These are phyloP conservation scores for Nothocercus nigrocapillus DNA, from an alignment of 2,113 vertebrate genomes.

Conservation along the genomic window DNA sequence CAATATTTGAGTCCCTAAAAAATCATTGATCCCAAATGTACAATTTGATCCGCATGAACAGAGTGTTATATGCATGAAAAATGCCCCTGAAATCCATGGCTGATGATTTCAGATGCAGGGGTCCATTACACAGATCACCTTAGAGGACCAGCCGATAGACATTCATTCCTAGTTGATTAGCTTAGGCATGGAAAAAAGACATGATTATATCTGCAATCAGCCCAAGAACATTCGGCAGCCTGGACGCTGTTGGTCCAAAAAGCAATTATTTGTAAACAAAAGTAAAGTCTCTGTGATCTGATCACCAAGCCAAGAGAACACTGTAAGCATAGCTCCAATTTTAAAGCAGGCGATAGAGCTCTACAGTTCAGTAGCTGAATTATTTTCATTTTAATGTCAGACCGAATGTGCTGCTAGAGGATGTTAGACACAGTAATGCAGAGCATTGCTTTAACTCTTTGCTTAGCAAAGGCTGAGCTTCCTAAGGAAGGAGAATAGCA, in stretches of 20 bases:
- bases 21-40: not conserved
- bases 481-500: not conserved
- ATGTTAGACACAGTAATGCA: not conserved
- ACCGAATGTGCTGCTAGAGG: not conserved
- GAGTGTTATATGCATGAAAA: not conserved
- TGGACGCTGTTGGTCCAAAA: not conserved
- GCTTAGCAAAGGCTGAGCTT: slow-evolving; percentile 12
- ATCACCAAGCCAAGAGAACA: not conserved
- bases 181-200: not conserved
- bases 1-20: not conserved
- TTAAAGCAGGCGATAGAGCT: not conserved
- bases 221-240: not conserved
- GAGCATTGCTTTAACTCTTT: not conserved
- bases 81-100: not conserved
- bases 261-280: slow-evolving; percentile 17
- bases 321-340: not conserved
- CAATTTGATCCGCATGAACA: not conserved
- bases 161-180: not conserved
- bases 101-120: not conserved
- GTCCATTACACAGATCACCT: not conserved
- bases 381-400: slow-evolving; percentile 26
- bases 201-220: not conserved
- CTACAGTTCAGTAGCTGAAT: not conserved
- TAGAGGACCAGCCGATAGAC: not conserved
- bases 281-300: not conserved